A percentile compares a stretch with the other conserved stretches of the same genome.
These are phyloP conservation scores for Nothobranchius furzeri DNA, from an alignment of 2,113 vertebrate genomes.

Conservation along the genomic window DNA sequence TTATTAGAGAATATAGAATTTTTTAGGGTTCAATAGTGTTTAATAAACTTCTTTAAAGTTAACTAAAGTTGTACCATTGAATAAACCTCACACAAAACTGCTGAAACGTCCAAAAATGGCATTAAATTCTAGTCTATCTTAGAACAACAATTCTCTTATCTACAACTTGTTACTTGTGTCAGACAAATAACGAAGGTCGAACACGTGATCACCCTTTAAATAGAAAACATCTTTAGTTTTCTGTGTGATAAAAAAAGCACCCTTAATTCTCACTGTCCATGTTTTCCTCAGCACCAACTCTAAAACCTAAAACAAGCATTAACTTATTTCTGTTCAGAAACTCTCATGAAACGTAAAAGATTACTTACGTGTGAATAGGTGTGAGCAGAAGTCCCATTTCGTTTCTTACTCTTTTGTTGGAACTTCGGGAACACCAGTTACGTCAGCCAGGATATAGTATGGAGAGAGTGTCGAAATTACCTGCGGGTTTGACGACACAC, in stretches of 20 bases:
- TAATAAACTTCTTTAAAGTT: not conserved
- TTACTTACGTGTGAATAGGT: conserved; percentile 34
- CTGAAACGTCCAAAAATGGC: not conserved
- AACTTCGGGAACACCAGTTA: not conserved
- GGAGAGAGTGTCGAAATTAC: conserved; percentile 39
- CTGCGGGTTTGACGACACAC: conserved; percentile 44
- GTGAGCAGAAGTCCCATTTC: not conserved
- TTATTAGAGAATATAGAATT: not conserved
- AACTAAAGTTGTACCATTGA: not conserved
- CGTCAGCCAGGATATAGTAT: not conserved
- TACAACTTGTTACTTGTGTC: not conserved
- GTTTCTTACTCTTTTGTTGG: not conserved
- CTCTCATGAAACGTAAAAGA: not conserved
- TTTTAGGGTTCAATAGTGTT: not conserved
- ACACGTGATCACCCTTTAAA: not conserved
- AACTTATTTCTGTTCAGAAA: too few species aligned
- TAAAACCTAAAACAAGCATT: too few species aligned
- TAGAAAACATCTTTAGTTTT: not conserved
- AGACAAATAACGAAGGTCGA: not conserved
- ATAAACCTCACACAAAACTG: not conserved
- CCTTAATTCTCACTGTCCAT: too few species aligned
- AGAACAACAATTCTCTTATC: not conserved
- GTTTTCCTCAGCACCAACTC: too few species aligned
- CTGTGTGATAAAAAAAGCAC: too few species aligned
- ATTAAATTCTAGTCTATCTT: not conserved